These are phyloP conservation scores for Eumaeus atala DNA, from an alignment of 1,140 invertebrate species.

Conservation along the genomic window DNA sequence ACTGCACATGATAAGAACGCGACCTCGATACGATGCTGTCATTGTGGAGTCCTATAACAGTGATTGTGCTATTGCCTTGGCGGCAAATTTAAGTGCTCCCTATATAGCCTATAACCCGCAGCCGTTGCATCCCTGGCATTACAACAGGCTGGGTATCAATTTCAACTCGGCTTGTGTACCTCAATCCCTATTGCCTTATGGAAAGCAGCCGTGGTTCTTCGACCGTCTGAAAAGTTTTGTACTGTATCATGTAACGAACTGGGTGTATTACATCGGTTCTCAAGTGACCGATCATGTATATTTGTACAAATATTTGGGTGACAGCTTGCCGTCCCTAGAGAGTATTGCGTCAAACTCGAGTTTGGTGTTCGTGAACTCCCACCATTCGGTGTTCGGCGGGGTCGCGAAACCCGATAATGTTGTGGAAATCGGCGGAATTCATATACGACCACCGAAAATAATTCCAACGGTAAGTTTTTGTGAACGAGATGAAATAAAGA, in stretches of 20 bases:
- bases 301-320: slow-evolving; percentile 74
- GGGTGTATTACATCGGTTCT: slow-evolving; percentile 64
- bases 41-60: slow-evolving; percentile 78
- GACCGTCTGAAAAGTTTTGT: slow-evolving; percentile 74
- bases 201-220: slow-evolving; percentile 74
- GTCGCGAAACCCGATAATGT: slow-evolving; percentile 73
- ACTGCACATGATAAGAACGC: slow-evolving; percentile 64
- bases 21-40: slow-evolving; percentile 76
- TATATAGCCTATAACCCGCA: slow-evolving; percentile 76
- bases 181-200: slow-evolving; percentile 63
- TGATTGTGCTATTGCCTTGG: slow-evolving; percentile 77
- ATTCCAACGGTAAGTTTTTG: slow-evolving; percentile 61
- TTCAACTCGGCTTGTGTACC: slow-evolving; percentile 76
- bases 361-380: slow-evolving; percentile 77
- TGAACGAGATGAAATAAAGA: not conserved
- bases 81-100: slow-evolving; percentile 74
- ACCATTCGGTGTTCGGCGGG: slow-evolving; percentile 70
- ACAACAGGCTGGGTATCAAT: slow-evolving; percentile 71
- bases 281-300: slow-evolving; percentile 73
- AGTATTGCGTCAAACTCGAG: slow-evolving; percentile 75
- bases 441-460: slow-evolving; percentile 57
- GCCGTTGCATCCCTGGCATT: slow-evolving; percentile 77
- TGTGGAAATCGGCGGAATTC: slow-evolving; percentile 77
- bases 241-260: slow-evolving; percentile 65
- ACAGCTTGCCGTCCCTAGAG: slow-evolving; percentile 70